phyloP scores from a whole-genome alignment of 2,797 vertebrate genomes.

The Uromys caudimaculatus region DNA sequence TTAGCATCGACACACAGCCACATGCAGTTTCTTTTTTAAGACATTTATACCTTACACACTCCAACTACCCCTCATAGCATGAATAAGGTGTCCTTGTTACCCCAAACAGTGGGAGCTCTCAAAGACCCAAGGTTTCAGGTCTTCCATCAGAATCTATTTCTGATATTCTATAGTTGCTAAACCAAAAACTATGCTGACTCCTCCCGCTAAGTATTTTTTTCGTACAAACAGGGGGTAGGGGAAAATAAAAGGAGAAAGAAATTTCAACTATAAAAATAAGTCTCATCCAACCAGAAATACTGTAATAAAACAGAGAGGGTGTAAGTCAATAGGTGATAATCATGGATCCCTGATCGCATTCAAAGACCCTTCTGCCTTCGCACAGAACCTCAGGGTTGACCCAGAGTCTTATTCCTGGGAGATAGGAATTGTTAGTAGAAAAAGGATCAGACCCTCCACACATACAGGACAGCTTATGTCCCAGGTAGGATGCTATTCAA shows the following conservation, averaged over 20 bases:
- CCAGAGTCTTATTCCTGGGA: background rate
- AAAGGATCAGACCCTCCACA: background rate
- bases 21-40: background rate
- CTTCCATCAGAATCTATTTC: background rate
- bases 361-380: background rate
- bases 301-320: background rate
- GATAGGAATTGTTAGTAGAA: background rate
- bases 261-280: background rate
- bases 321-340: background rate
- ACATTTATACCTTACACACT: background rate
- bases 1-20: background rate
- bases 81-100: background rate
- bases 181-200: background rate
- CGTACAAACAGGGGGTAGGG: background rate
- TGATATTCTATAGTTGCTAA: background rate
- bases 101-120: background rate
- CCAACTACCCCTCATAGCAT: background rate
- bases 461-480: background rate
- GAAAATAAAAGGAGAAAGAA: background rate
- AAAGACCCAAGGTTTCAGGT: background rate
- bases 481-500: background rate
- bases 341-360: background rate
- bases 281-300: conserved; percentile 31
- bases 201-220: background rate
- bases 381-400: background rate